These are phyloP conservation scores for Sorex fumeus DNA, from an alignment of 2,113 vertebrate genomes.

Conservation along the genomic window DNA sequence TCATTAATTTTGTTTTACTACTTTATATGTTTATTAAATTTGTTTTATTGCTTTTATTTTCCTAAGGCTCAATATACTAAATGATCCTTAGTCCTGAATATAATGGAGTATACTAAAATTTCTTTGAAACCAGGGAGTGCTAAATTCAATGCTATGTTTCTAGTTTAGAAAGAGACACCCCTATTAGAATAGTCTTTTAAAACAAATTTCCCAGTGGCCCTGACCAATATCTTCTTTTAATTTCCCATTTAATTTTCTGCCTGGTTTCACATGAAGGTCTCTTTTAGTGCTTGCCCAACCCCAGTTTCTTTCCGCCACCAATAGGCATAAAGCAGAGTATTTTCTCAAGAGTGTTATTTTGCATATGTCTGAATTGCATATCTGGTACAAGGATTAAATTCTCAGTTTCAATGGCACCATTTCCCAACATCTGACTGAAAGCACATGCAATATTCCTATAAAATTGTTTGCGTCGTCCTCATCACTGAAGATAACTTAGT, in stretches of 20 bases:
- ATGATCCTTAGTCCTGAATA: background rate
- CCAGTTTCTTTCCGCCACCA: conserved; percentile 42
- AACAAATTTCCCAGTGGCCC: conserved; percentile 51
- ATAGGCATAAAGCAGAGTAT: conserved; percentile 27
- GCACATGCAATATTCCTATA: background rate
- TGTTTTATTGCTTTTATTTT: conserved; percentile 45
- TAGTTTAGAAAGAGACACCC: conserved; percentile 48
- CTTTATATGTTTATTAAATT: background rate
- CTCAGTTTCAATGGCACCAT: conserved; percentile 25
- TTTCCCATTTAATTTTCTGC: conserved; percentile 66
- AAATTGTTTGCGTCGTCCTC: background rate
- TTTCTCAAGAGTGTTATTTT: conserved; percentile 52
- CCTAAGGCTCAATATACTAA: conserved; percentile 31
- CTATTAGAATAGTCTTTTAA: conserved; percentile 50
- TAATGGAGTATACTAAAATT: background rate
- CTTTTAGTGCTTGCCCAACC: background rate
- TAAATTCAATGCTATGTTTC: conserved; percentile 48
- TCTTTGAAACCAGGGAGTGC: conserved; percentile 1
- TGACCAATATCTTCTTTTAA: conserved; percentile 64
- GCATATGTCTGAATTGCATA: conserved; percentile 16
- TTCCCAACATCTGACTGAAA: conserved; percentile 39
- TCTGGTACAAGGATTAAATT: conserved; percentile 29
- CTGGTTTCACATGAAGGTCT: conserved; percentile 46
- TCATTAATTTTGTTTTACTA: background rate
- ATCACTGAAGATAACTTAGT: background rate